Evolutionary conservation across 2,113 vertebrate species (phyloP).

Genomic region (Anthoscopus minutus): DNA sequence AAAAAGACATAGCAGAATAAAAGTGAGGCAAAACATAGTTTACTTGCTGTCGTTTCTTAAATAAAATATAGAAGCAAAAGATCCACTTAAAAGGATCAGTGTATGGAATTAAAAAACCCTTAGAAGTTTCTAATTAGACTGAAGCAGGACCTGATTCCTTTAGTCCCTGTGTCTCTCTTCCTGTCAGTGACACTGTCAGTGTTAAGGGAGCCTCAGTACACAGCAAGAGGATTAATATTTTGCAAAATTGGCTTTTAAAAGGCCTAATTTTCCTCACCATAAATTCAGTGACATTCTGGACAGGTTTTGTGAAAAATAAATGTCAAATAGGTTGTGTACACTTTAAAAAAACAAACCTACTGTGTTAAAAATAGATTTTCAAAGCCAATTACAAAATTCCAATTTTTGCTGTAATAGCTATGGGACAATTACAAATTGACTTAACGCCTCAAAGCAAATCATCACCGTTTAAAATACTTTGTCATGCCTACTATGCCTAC

Average conservation of each 20-base stretch:
- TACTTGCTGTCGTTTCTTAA: neutral
- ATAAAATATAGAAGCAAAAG: neutral
- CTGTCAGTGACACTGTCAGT: neutral
- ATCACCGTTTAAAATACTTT: constrained; percentile 40
- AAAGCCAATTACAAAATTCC: constrained; percentile 48
- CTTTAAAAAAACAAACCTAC: constrained; percentile 21
- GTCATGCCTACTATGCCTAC: constrained; percentile 26
- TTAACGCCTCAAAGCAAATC: constrained; percentile 56
- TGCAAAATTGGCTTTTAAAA: constrained; percentile 8
- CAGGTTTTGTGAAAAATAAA: neutral
- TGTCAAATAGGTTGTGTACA: neutral
- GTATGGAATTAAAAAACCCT: neutral
- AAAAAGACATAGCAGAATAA: neutral
- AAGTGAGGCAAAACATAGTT: neutral
- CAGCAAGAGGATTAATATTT: constrained; percentile 24
- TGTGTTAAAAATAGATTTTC: constrained; percentile 39
- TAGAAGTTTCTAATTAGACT: neutral
- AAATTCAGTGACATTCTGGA: neutral
- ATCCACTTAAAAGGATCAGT: neutral
- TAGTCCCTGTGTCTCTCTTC: neutral
- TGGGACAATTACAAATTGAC: constrained; percentile 55
- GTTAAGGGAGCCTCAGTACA: neutral
- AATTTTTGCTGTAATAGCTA: constrained; percentile 38
- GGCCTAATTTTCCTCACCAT: neutral
- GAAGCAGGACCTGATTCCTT: neutral